Evolutionary conservation across 2,797 vertebrate species (phyloP), one percentile per base, ranked within the genome.

Genomic region (Serranus cabrilla): DNA sequence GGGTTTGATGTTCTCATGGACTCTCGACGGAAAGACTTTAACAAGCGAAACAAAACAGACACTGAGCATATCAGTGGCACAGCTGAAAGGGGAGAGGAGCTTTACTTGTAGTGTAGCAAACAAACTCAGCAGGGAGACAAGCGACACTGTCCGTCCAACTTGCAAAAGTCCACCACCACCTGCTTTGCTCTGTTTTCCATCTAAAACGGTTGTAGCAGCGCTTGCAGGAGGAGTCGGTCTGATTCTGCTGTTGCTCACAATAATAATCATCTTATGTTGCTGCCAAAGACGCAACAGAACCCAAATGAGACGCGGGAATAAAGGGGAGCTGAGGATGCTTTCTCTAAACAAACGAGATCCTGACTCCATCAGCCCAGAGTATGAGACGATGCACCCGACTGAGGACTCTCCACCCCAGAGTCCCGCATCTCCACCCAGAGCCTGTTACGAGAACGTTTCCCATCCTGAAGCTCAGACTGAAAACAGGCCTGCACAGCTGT

Each of bases 1-100:
- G 34, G 80, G 54, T 73, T 40, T 90, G 83, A 13, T 10, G 18
- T 92, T 90, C 56, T 84, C 82, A 0, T 94, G 93, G 93, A 83
- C 31, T 0, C 63, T 81, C 0, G 69, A 91, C 42, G 81, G 57
- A 4, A 87, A 78, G 25, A 21, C 23, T 1, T 61, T 92, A 23
- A 27, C 17, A 4, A 57, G 45, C 0, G 91, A 92, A 68, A 89
- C 50, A 2, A 65, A 5, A 20, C 74, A 80, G 69, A 83, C 65
- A 0, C 59, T 93, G 71, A 90, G 74, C 16, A 16, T 89, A 11
- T 76, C 87, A 0, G 20, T 91, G 63, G 43, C 37, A 1, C n/a
- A 54, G 49, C 11, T 85, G 12, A 77, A 84, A 69, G 82, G 61
- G 0, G 46, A 69, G 37, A 65, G 34, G 11, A 71, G 11, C 61